Evolutionary conservation across 2,113 vertebrate species (phyloP), one percentile per base, ranked within the genome.

Genomic region (Sclerurus mexicanus): DNA sequence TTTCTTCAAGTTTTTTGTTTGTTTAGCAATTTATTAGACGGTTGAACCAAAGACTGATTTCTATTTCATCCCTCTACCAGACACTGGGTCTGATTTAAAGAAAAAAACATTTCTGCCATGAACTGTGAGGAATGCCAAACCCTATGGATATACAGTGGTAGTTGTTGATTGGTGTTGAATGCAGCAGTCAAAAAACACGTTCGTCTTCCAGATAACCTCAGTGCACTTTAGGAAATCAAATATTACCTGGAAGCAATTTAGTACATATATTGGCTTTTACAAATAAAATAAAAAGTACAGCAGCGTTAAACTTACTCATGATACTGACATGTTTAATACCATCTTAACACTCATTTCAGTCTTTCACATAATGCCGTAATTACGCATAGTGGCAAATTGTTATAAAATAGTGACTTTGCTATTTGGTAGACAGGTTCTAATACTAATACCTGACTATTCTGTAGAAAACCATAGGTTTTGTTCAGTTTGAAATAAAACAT

Each of bases 161-260:
- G 90, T 85, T 96, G 96, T 95, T 97, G 91, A 33, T 39, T 83
- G 97, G 97, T 95, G 92, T 86, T 91, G 96, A 95, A 95, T 76
- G 89, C 95, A 97, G 97, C 97, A 97, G 96, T 96, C 95, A 96
- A 90, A 96, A 95, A 96, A 97, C 53, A 96, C 97, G 91, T 90
- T 96, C 92, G 4, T 95, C 98, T 98, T 97, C 98, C 98, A 98
- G 98, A 97, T 97, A 98, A 98, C 97, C 97, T 98, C 98, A 98
- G 98, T 98, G 98, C 98, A 98, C 98, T 98, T 98, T 96, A 98
- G 97, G 97, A 98, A 98, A 98, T 98, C 95, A 98, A 98, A 98
- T 97, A 98, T 98, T 97, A 98, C 97, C 98, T 98, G 98, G 98
- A 98, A 98, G 97, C 96, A 98, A 98, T 97, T 98, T 98, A 99